These are phyloP conservation scores for Pissodes strobi DNA, from an alignment of 1,140 invertebrate genomes.

Conservation along the genomic window DNA sequence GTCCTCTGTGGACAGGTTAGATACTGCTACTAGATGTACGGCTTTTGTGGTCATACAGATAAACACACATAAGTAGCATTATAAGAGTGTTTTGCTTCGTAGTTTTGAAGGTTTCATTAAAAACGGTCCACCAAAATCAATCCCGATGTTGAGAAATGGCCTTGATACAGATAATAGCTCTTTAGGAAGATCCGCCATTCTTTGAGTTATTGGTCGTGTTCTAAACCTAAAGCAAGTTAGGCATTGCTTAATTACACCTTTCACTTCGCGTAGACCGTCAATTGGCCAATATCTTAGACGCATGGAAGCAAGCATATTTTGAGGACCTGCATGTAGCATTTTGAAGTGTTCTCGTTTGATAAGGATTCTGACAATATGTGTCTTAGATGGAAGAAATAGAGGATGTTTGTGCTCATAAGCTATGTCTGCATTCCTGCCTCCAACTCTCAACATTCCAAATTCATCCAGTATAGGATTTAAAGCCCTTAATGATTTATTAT, in stretches of 20 bases:
- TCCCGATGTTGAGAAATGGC: slow-evolving; percentile 42
- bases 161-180: slow-evolving; percentile 37
- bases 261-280: slow-evolving; percentile 29
- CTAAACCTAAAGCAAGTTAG: slow-evolving; percentile 18
- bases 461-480: slow-evolving; percentile 1
- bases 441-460: slow-evolving; percentile 2
- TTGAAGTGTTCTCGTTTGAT: slow-evolving; percentile 8
- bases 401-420: slow-evolving; percentile 17
- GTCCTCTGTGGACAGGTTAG: slow-evolving; percentile 8
- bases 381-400: slow-evolving; percentile 11
- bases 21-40: slow-evolving; percentile 24
- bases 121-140: slow-evolving; percentile 52
- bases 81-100: background rate
- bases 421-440: slow-evolving; percentile 12
- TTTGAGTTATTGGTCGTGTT: background rate
- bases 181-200: slow-evolving; percentile 35
- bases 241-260: slow-evolving; percentile 14
- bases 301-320: slow-evolving; percentile 4
- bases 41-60: slow-evolving; percentile 29
- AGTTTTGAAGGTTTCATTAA: slow-evolving; percentile 6
- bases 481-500: background rate
- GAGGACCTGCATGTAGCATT: slow-evolving; percentile 2
- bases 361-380: slow-evolving; percentile 4
- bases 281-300: slow-evolving; percentile 18
- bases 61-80: slow-evolving; percentile 27